Conservation (phyloP, 2,113 vertebrate species). For the Pachycephala philippinensis region DNA sequence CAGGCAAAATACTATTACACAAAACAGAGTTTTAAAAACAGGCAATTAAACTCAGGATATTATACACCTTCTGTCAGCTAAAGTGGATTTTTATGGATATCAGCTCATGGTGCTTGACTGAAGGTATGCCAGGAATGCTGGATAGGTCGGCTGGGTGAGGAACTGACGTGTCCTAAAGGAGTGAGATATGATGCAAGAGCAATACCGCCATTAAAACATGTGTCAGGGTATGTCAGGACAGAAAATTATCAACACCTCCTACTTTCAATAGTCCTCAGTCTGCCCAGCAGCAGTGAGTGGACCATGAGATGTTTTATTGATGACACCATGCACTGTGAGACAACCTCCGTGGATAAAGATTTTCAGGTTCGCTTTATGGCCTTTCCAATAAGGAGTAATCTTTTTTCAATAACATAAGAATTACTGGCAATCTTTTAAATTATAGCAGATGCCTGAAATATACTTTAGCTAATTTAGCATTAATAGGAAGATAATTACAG, state of each 20-base stretch:
- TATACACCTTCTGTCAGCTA: background rate
- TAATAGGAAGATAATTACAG: slow-evolving; percentile 2
- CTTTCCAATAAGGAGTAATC: background rate
- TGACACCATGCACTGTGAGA: background rate
- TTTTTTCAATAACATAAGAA: background rate
- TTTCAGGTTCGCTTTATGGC: slow-evolving; percentile 12
- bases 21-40: background rate
- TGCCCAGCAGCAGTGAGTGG: background rate
- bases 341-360: background rate
- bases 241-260: background rate
- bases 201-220: background rate
- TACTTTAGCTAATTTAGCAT: background rate
- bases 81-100: slow-evolving; percentile 50
- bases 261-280: background rate
- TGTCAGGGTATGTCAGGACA: background rate
- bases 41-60: background rate
- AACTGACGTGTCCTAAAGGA: slow-evolving; percentile 9
- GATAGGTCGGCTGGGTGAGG: slow-evolving; percentile 1
- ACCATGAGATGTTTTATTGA: background rate
- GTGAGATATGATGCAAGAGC: background rate
- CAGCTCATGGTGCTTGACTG: background rate
- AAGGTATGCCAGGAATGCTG: slow-evolving; percentile 48
- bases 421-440: background rate
- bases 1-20: background rate
- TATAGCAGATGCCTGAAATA: background rate